These are phyloP conservation scores for Pelagia noctiluca DNA, from an alignment of 30 jellyfish, hydroid and myxozoan genomes.

Conservation along the genomic window DNA sequence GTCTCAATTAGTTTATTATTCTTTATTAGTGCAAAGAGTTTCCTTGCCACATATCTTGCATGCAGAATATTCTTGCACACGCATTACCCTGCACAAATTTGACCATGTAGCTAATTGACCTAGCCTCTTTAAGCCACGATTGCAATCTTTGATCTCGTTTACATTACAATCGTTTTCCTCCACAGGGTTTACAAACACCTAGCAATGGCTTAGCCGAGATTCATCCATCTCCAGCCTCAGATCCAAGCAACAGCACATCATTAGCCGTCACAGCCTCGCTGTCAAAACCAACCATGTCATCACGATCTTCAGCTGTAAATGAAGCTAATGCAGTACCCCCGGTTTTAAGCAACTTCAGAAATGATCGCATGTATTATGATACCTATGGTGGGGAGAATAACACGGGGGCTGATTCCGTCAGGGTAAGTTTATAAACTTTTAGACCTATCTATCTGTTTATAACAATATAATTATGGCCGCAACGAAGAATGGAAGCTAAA, in stretches of 20 bases:
- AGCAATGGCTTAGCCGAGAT: slow-evolving; percentile 31
- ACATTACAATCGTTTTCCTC: neutral
- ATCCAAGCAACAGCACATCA: slow-evolving; percentile 22
- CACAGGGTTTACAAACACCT: slow-evolving; percentile 66
- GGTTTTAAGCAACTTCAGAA: slow-evolving; percentile 47
- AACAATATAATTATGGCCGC: no score
- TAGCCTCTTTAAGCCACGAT: no score
- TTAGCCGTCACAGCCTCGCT: neutral
- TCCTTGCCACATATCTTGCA: no score
- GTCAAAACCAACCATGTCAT: slow-evolving; percentile 17
- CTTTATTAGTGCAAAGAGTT: no score
- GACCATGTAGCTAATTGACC: no score
- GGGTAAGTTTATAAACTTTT: no score
- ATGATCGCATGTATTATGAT: slow-evolving; percentile 27
- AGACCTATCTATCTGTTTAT: no score
- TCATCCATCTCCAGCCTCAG: slow-evolving; percentile 3
- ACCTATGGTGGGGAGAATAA: slow-evolving; percentile 43
- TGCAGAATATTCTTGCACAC: no score
- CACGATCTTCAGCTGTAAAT: slow-evolving; percentile 16
- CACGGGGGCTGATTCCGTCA: slow-evolving; percentile 52
- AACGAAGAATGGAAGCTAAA: no score
- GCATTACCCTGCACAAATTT: no score
- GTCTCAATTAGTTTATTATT: no score
- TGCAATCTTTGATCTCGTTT: no score
- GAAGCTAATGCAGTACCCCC: slow-evolving; percentile 46